Conservation (phyloP, 2,113 vertebrate genomes). For the Ochotona princeps region DNA sequence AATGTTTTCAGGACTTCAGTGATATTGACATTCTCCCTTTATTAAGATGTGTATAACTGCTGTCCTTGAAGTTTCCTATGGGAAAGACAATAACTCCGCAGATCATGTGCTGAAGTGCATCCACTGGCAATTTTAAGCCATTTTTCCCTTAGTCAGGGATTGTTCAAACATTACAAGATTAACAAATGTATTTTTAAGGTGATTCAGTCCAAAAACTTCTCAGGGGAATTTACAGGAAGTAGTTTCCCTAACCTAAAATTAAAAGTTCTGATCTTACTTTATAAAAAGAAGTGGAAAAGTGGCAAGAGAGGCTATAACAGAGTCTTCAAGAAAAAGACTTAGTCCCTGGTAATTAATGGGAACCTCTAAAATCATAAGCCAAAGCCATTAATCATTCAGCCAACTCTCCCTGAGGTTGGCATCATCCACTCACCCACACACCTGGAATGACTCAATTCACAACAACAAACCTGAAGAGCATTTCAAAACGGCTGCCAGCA, state of each 20-base stretch:
- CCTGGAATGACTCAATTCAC: conserved; percentile 73
- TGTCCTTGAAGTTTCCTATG: neutral
- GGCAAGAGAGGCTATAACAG: conserved; percentile 61
- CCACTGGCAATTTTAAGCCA: neutral
- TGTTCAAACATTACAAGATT: conserved; percentile 41
- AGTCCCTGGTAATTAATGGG: conserved; percentile 78
- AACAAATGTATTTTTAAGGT: conserved; percentile 50
- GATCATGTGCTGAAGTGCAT: neutral
- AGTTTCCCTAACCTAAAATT: conserved; percentile 52
- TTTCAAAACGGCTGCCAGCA: conserved; percentile 54
- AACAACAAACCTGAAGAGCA: conserved; percentile 62
- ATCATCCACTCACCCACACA: conserved; percentile 65
- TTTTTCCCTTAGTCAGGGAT: conserved; percentile 41
- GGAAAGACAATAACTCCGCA: neutral
- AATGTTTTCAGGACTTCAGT: neutral
- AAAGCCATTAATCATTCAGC: conserved; percentile 79
- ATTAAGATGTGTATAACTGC: neutral
- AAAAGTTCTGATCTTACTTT: conserved; percentile 61
- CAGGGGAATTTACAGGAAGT: conserved; percentile 53
- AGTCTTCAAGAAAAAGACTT: conserved; percentile 19
- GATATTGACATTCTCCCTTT: neutral
- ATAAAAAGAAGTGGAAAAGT: conserved; percentile 47
- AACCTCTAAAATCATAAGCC: conserved; percentile 75
- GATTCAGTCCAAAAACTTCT: conserved; percentile 33
- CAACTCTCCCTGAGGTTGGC: conserved; percentile 57